Percentiles rank a stretch among this genome's conserved stretches.
phyloP scores from a whole-genome alignment of 1,140 invertebrate genomes.

The Conopomorpha cramerella region DNA sequence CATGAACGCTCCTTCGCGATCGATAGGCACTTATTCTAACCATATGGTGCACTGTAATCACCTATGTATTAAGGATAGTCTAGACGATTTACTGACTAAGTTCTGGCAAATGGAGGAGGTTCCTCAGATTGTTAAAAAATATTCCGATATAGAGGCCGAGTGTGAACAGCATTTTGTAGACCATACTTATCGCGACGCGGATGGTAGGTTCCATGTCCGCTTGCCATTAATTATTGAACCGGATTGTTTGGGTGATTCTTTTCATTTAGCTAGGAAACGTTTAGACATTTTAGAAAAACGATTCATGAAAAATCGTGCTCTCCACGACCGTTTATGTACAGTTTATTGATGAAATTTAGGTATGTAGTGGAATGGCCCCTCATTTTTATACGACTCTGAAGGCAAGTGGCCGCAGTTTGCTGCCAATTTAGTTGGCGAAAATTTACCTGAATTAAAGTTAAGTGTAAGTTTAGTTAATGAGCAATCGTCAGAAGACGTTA shows the following conservation, averaged over 20 bases:
- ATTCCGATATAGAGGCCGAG: slow-evolving; percentile 3
- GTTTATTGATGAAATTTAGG: neutral
- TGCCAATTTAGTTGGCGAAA: too few relatives aligned
- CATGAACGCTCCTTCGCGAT: too few relatives aligned
- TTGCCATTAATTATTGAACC: neutral
- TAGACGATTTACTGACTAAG: slow-evolving; percentile 5
- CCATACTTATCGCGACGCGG: neutral
- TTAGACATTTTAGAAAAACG: neutral
- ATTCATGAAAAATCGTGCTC: neutral
- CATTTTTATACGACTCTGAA: neutral
- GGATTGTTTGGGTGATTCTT: neutral
- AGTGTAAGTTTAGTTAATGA: too few relatives aligned
- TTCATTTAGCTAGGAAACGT: neutral
- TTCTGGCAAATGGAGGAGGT: slow-evolving; percentile 18
- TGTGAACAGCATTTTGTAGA: slow-evolving; percentile 11
- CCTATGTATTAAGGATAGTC: neutral
- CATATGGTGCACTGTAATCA: neutral
- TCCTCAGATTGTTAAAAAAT: neutral
- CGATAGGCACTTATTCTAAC: neutral
- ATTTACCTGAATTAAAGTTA: too few relatives aligned
- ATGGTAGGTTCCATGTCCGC: neutral
- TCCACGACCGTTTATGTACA: neutral
- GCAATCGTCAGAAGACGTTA: too few relatives aligned
- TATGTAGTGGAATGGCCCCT: slow-evolving; percentile 6
- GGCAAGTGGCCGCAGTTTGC: slow-evolving; percentile 1